phyloP scores from a whole-genome alignment of 2,113 vertebrate genomes.

The Hassar affinis region DNA sequence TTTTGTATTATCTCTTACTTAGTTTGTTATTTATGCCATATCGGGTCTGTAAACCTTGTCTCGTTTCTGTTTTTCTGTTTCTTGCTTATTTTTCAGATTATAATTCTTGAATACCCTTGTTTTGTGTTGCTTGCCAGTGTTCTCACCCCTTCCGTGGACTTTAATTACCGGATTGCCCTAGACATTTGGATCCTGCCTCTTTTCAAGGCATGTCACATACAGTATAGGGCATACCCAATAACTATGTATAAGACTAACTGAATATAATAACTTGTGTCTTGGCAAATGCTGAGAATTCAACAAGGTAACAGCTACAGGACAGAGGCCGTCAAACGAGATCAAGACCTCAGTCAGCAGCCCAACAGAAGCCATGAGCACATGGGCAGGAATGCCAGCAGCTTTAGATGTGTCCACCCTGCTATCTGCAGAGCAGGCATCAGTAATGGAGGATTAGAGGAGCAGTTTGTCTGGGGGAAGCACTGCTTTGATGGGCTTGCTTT shows the following conservation, averaged over 20 bases:
- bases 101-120: neutral
- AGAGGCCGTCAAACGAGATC: neutral
- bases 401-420: no score
- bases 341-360: neutral
- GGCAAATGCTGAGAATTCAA: neutral
- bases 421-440: no score
- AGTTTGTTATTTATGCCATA: neutral
- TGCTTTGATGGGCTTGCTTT: neutral
- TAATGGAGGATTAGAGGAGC: neutral
- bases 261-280: neutral
- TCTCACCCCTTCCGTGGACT: neutral
- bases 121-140: neutral
- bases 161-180: neutral
- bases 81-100: neutral
- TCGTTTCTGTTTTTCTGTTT: neutral
- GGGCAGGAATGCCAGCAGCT: neutral
- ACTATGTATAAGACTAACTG: neutral
- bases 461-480: neutral
- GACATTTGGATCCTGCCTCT: neutral
- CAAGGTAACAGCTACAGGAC: neutral
- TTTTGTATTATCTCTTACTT: neutral
- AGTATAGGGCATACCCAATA: neutral
- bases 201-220: neutral
- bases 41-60: neutral
- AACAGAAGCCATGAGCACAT: neutral